Base-by-base conservation (phyloP, 2,113 vertebrate species). In the Octodon degus region DNA sequence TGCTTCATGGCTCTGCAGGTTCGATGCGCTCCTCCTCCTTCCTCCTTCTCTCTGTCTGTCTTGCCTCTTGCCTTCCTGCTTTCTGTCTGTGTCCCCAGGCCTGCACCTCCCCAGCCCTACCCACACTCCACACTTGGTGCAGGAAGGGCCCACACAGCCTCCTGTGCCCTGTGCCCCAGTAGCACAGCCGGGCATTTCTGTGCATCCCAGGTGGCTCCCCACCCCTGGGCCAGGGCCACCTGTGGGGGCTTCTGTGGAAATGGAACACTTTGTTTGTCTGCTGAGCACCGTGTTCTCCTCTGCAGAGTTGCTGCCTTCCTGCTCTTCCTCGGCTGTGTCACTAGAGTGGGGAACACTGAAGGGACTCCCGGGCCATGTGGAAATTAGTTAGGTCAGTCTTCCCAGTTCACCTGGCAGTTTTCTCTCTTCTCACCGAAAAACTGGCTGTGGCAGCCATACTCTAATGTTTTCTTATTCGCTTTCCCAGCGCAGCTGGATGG, bases 141-240 rank as follows among this genome's bases (percentile, higher is more conserved):
- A 77, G 62, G 72, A 68, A 96, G 72, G 63, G 40, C 32, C 85
- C 50, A 62, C 79, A 58, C 2, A 16, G 19, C 47, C 19, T 16
- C 24, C 93, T 30, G 79, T 72, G 50, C 85, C 95, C 84, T 50
- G 19, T 65, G 30, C 80, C 76, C 81, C 63, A 60, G 60, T 67
- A 65, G 13, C n/a, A 47, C 43, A 22, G 22, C n/a, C 20, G 62
- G 82, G 60, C 72, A 94, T 83, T 92, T 96, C 93, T 85, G 37
- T 60, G 60, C 47, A 12, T 91, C 72, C 70, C 22, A 27, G 84
- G 68, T 32, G 76, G 74, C 30, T 95, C 77, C 81, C 76, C 7
- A 1, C 25, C 76, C n/a, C 55, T 11, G 14, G 67, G 67, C 58
- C 62, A 89, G 47, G 63, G 63, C 24, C 22, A 27, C 34, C 79